Evolutionary conservation across 2,797 vertebrate genomes (phyloP).

Genomic region (Pseudochromis fuscus): DNA sequence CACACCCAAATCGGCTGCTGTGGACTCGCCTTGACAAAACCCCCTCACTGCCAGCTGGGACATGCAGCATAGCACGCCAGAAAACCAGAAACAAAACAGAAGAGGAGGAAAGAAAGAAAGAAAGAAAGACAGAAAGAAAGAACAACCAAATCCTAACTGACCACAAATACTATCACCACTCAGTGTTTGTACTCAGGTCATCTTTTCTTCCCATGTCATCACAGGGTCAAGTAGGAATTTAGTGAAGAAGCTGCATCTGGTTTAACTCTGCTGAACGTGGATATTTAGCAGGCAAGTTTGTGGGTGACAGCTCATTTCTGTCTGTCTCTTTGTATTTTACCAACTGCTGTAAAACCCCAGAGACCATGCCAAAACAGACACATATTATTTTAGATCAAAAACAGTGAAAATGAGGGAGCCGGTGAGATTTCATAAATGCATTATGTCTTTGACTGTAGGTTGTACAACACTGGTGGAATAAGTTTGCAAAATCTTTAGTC

Average conservation of each 20-base stretch:
- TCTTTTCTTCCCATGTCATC: conserved; percentile 11
- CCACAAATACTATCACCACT: conserved; percentile 22
- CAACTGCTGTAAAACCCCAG: too few species aligned
- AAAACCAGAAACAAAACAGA: conserved; percentile 28
- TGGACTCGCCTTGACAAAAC: conserved; percentile 68
- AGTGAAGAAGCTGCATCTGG: not conserved
- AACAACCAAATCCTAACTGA: conserved; percentile 1
- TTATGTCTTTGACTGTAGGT: not conserved
- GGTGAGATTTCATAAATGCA: not conserved
- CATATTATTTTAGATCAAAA: not conserved
- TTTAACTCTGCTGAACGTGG: conserved; percentile 16
- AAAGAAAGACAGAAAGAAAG: conserved; percentile 15
- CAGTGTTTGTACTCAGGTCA: conserved; percentile 5
- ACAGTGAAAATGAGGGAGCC: not conserved
- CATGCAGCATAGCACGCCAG: conserved; percentile 61
- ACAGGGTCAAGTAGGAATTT: conserved; percentile 13
- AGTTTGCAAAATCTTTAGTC: not conserved
- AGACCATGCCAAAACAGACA: not conserved
- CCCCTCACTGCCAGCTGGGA: conserved; percentile 67
- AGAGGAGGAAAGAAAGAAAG: not conserved
- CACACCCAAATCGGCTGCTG: conserved; percentile 55
- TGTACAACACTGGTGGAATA: not conserved
- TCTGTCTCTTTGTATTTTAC: not conserved
- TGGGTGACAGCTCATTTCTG: not conserved
- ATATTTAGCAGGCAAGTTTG: not conserved